phyloP scores from a whole-genome alignment of 2,888 invertebrate genomes.

The Acanthosepion esculentum region DNA sequence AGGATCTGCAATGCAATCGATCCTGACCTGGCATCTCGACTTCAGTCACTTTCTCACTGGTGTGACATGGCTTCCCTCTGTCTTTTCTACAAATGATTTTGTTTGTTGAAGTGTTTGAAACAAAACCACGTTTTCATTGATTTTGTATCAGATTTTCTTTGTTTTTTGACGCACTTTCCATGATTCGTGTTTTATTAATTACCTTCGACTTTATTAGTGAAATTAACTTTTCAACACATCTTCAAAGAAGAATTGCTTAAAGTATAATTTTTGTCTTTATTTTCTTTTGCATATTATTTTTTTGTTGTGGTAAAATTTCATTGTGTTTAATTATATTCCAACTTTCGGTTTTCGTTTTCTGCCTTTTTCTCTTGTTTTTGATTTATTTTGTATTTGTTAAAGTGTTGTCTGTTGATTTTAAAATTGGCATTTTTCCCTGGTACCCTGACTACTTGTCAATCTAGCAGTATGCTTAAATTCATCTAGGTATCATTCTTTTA shows the following conservation, averaged over 20 bases:
- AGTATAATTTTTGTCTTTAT: not conserved
- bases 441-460: too few relatives aligned
- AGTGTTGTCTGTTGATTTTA: too few relatives aligned
- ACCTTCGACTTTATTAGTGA: slow-evolving; percentile 33
- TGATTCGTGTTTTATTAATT: slow-evolving; percentile 16
- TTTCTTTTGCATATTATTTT: not conserved
- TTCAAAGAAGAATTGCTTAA: not conserved
- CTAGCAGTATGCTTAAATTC: too few relatives aligned
- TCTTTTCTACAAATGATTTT: not conserved
- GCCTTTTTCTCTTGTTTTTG: not conserved
- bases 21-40: too few relatives aligned
- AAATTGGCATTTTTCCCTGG: too few relatives aligned
- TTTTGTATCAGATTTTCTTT: not conserved
- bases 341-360: not conserved
- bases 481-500: too few relatives aligned
- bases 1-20: too few relatives aligned
- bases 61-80: too few relatives aligned
- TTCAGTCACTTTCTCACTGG: too few relatives aligned
- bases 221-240: slow-evolving; percentile 16
- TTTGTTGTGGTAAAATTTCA: not conserved
- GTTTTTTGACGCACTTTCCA: not conserved
- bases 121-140: not conserved
- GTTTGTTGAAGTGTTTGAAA: not conserved
- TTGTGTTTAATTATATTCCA: not conserved
- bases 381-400: not conserved